Base-by-base conservation (phyloP, 2,797 vertebrate genomes). In the Gobionotothen gibberifrons region DNA sequence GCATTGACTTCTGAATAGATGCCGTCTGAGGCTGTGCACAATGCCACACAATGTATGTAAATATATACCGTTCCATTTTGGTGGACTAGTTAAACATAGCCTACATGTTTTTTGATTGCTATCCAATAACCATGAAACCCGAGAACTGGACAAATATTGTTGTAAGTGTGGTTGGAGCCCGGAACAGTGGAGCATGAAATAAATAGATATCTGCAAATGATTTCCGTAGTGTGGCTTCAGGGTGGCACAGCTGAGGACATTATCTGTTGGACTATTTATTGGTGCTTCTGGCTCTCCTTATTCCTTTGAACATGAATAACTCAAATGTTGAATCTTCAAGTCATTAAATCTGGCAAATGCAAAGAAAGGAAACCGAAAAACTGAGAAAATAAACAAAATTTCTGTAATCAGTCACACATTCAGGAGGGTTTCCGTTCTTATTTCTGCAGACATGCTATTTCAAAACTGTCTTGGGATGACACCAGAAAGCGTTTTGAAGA, bases 131-230 rank as follows among this genome's bases (percentile, higher is more conserved):
- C 73, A 70, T 81, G 71, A 87, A 86, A 79, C 52, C 58, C 2
- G 44, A 68, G 40, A 77, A 75, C 40, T 73, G 75, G 83, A 74
- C 63, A 81, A 67, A 71, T 44, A 69, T 80, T 80, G 48, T 74
- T 59, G 44, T 73, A 49, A 74, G 57, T 10, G 48, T 47, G 79
- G 76, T 51, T 79, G 69, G 29, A 74, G 58, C 49, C 22, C 72
- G 49, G 63, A 88, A 85, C 69, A 72, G 76, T 64, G 19, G 43
- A 78, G 77, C 76, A 79, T 60, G 26, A 87, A 91, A 88, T 90
- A 87, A 86, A 86, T 81, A 91, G 84, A 90, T 85, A 91, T 90
- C 82, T 85, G 60, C 63, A 79, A 87, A 93, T 93, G 66, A 83
- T 90, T 93, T 89, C 58, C 14, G 57, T 77, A 29, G 72, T 72